Evolutionary conservation across 2,888 invertebrate genomes (phyloP), one percentile per base, ranked within the genome.

Genomic region (Xylota segnis): DNA sequence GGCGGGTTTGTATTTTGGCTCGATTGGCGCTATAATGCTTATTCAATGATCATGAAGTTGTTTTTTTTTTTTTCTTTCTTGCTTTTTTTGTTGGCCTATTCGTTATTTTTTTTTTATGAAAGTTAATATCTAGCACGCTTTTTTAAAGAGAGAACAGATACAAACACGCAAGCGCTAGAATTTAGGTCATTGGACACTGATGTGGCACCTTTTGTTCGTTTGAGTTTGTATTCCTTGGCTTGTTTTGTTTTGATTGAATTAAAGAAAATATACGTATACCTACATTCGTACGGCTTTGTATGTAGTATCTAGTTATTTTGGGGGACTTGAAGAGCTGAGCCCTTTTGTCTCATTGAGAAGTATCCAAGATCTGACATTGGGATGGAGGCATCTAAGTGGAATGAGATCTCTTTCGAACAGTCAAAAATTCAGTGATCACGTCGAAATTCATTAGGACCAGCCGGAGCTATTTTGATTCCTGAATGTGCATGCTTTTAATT

Each of bases 381-480:
- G 45, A 71, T 71, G 81, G 47, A 65, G 81, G 81, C 75, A 81
- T 71, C 81, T 81, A 16, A 81, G 81, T 72, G 81, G 81, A 86
- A 86, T 37, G 81, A 66, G 81, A 86, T 86, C 76, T 81, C 59
- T 87, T 76, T 76, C 74, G 54, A 70, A 87, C 79, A 87, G 82
- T 87, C 77, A 72, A 87, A 86, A 88, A 88, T 71, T 87, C 89
- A 89, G 70, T 89, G 89, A 87, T 76, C 88, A 88, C 87, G 89
- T 89, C 89, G 81, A 88, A 88, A 88, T 76, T 84, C 83, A 88
- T 89, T 88, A 88, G 83, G 68, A 70, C 68, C 75, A 70, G 45
- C 71, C 81, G 81, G 63, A 87, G 86, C 23, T 79, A 78, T 83
- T 83, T 78, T 84, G 83, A 84, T 83, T 70, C 70, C 50, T 58